Evolutionary conservation across 2,113 vertebrate genomes (phyloP).

Genomic region (Campylomormyrus tamandua): DNA sequence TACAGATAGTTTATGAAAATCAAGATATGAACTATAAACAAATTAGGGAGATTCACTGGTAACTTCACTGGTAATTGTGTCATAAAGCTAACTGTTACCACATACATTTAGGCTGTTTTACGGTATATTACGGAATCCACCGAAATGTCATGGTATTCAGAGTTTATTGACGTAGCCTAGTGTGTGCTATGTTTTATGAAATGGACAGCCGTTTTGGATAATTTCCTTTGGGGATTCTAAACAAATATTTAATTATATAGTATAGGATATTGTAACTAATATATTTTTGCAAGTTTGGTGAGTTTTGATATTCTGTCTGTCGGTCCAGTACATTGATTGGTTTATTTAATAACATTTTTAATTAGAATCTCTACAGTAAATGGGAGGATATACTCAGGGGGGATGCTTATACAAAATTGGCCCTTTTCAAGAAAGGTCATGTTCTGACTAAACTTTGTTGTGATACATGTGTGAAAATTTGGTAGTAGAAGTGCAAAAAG

Average conservation of each 20-base stretch:
- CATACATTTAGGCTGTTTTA: neutral
- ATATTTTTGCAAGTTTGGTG: neutral
- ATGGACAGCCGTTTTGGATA: neutral
- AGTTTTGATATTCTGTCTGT: neutral
- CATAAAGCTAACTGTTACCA: neutral
- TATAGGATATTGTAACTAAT: neutral
- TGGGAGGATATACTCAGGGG: neutral
- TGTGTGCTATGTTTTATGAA: neutral
- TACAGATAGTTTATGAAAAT: neutral
- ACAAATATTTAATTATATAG: neutral
- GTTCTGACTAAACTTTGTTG: neutral
- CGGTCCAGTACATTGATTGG: neutral
- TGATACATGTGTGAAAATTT: neutral
- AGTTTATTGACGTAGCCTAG: neutral
- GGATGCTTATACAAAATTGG: neutral
- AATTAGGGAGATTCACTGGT: neutral
- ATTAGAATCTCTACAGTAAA: neutral
- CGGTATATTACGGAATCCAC: neutral
- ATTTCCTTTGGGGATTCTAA: neutral
- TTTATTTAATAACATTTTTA: neutral
- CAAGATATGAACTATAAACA: neutral
- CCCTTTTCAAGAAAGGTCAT: neutral
- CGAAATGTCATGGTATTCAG: neutral
- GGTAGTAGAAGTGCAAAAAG: neutral
- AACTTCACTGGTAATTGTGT: neutral